A percentile compares a stretch with the other conserved stretches of the same genome.
Evolutionary conservation across 2,888 invertebrate genomes (phyloP).

Genomic region (Chromoteleia sp.): DNA sequence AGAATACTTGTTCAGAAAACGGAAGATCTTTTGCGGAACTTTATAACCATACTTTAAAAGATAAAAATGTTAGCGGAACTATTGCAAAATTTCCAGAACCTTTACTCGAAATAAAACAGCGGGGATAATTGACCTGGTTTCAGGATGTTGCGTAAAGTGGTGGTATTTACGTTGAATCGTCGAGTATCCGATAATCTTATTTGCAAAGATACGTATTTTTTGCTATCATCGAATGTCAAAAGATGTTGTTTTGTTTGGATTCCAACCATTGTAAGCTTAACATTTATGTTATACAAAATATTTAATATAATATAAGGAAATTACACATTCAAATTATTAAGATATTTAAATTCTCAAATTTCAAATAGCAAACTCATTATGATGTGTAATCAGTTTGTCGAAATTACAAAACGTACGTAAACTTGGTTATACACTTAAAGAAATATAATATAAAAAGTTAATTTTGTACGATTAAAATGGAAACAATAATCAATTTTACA

Average conservation of each 20-base stretch:
- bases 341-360: too few species aligned
- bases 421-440: too few species aligned
- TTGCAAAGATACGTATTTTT: constrained; percentile 1
- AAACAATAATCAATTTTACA: too few species aligned
- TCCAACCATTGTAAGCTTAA: too few species aligned
- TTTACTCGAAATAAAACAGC: constrained; percentile 39
- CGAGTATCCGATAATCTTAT: constrained; percentile 16
- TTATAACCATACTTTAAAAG: constrained; percentile 40
- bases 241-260: neutral
- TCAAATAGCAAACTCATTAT: too few species aligned
- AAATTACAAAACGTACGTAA: too few species aligned
- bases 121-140: constrained; percentile 41
- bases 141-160: neutral
- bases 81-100: constrained; percentile 38
- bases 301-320: neutral
- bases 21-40: constrained; percentile 19
- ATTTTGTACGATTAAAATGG: too few species aligned
- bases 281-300: too few species aligned
- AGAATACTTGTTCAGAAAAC: constrained; percentile 32
- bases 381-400: too few species aligned
- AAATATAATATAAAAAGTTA: too few species aligned
- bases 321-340: too few species aligned
- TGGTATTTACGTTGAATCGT: constrained; percentile 18
- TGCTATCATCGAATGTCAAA: neutral
- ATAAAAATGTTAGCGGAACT: constrained; percentile 44